A percentile compares a stretch with the other conserved stretches of the same genome.
Conservation (phyloP, 2,888 invertebrate genomes). For the Eurytoma adleriae region DNA sequence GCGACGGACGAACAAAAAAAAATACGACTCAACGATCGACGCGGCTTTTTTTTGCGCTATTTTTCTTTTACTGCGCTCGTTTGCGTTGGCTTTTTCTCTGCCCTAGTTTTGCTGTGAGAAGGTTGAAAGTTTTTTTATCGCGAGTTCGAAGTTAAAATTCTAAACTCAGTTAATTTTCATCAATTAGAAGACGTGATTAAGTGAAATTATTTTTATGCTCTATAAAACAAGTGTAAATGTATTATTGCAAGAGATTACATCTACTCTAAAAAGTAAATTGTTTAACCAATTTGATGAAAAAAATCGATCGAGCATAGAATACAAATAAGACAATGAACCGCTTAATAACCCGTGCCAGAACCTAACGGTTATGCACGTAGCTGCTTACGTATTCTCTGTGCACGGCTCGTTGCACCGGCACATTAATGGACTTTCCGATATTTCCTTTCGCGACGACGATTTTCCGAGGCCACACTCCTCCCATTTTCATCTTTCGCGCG, state of each 20-base stretch:
- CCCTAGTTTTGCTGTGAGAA: no score
- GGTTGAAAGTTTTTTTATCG: no score
- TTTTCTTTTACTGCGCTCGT: background rate
- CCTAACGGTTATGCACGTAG: slow-evolving; percentile 52
- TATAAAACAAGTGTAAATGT: no score
- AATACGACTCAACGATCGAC: slow-evolving; percentile 54
- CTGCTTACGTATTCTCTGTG: slow-evolving; percentile 69
- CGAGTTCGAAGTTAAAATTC: no score
- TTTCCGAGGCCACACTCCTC: slow-evolving; percentile 35
- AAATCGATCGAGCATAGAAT: background rate
- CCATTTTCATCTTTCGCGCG: slow-evolving; percentile 19
- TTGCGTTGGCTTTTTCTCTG: background rate
- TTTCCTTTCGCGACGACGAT: slow-evolving; percentile 62
- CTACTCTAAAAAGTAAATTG: no score
- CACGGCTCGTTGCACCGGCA: slow-evolving; percentile 59
- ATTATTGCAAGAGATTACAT: no score
- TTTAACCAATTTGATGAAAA: background rate
- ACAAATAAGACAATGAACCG: slow-evolving; percentile 14
- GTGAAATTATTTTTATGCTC: no score
- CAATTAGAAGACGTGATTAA: no score
- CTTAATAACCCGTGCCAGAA: slow-evolving; percentile 5
- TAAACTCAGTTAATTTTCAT: no score
- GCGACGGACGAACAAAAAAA: background rate
- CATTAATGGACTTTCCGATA: slow-evolving; percentile 69
- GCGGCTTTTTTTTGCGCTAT: no score